Conservation (phyloP, 2,113 vertebrate species). For the Saccopteryx bilineata region DNA sequence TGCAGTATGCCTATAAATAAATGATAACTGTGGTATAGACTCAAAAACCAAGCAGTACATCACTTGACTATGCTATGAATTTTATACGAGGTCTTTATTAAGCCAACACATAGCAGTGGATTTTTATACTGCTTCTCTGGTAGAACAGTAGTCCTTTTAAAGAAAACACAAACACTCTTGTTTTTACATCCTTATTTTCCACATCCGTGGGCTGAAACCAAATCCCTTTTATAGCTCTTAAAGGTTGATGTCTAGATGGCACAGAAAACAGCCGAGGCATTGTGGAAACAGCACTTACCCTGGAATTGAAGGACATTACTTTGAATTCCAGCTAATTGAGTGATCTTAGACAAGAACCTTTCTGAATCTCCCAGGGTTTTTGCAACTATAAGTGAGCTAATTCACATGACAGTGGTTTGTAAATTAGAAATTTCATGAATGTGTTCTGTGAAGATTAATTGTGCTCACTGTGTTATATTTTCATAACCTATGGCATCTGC, state of each 20-base stretch:
- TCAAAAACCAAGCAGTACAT: background rate
- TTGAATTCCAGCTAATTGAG: background rate
- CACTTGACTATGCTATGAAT: background rate
- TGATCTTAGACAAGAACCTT: background rate
- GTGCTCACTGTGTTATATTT: background rate
- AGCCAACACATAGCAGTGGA: background rate
- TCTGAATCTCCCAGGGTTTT: slow-evolving; percentile 27
- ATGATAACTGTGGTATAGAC: background rate
- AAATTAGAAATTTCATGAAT: background rate
- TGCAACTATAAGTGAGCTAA: background rate
- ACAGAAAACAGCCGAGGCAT: background rate
- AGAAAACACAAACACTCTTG: background rate
- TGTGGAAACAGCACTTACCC: background rate
- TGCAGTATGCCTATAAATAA: background rate
- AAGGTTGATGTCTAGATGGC: background rate
- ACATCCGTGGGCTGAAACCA: slow-evolving; percentile 31
- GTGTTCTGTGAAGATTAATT: background rate
- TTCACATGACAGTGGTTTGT: background rate
- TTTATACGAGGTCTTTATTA: slow-evolving; percentile 7
- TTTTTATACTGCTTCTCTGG: background rate
- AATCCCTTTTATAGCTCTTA: slow-evolving; percentile 35
- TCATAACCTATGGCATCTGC: background rate
- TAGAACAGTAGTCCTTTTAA: background rate
- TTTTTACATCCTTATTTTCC: slow-evolving; percentile 36
- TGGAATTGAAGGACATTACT: background rate